A percentile compares a stretch with the other conserved stretches of the same genome.
Conservation (phyloP, 2,797 vertebrate genomes). For the Acestrorhynchus altus region DNA sequence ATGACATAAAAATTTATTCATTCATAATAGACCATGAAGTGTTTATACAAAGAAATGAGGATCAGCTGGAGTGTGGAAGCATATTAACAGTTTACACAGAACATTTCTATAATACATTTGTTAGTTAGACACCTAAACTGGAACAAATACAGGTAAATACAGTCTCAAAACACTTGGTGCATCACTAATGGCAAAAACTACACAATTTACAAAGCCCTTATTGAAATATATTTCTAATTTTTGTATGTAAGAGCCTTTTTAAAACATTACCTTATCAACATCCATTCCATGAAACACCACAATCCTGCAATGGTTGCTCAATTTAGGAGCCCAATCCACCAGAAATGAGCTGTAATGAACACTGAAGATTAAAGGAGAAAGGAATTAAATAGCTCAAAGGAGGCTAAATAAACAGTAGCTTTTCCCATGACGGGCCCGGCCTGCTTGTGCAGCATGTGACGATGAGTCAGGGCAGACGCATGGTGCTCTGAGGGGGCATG, state of each 20-base stretch:
- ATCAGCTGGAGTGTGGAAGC: neutral
- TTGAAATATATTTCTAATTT: neutral
- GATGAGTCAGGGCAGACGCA: constrained; percentile 77
- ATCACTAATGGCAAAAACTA: neutral
- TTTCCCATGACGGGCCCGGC: constrained; percentile 77
- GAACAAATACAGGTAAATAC: neutral
- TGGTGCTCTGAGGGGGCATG: constrained; percentile 61
- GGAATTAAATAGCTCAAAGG: constrained; percentile 75
- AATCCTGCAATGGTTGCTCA: constrained; percentile 17
- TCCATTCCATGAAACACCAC: constrained; percentile 21
- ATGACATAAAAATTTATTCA: too few species aligned
- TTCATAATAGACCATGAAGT: neutral
- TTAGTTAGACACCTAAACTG: neutral
- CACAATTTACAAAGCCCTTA: neutral
- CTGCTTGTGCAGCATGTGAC: constrained; percentile 68
- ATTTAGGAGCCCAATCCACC: constrained; percentile 45
- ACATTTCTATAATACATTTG: neutral
- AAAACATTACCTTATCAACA: neutral
- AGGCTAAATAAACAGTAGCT: constrained; percentile 72
- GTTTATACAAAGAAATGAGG: neutral
- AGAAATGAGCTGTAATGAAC: constrained; percentile 44
- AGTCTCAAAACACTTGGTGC: neutral
- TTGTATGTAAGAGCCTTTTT: neutral
- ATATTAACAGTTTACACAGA: neutral
- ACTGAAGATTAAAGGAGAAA: constrained; percentile 66